A percentile compares a stretch with the other conserved stretches of the same genome.
Evolutionary conservation across 2,797 vertebrate genomes (phyloP).

Genomic region (Enteromius viviparus): DNA sequence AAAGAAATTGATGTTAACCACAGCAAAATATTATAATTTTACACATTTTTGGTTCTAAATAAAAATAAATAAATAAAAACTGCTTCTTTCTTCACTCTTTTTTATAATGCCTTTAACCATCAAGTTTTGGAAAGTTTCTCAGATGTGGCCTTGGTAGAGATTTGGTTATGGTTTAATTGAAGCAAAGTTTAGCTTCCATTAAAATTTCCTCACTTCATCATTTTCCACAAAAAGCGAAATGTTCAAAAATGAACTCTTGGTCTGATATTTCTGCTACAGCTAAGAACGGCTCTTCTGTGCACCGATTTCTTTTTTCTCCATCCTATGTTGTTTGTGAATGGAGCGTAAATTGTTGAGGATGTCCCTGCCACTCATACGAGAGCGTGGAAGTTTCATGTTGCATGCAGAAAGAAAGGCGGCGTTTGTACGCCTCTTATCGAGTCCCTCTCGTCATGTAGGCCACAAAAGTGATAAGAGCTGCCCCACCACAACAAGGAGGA

Average conservation of each 20-base stretch:
- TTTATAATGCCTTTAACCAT: neutral
- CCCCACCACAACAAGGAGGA: slow-evolving; percentile 59
- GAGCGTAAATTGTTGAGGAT: slow-evolving; percentile 63
- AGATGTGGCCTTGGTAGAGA: neutral
- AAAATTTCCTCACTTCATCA: neutral
- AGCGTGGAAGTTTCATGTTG: slow-evolving; percentile 61
- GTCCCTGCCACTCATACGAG: slow-evolving; percentile 64
- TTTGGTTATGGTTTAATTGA: neutral
- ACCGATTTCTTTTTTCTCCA: slow-evolving; percentile 42
- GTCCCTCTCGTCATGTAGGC: slow-evolving; percentile 63
- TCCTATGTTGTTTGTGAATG: slow-evolving; percentile 42
- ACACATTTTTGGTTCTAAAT: neutral
- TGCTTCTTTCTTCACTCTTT: neutral
- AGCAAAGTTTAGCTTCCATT: neutral
- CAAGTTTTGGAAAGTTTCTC: neutral
- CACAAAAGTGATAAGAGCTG: slow-evolving; percentile 62
- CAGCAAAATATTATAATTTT: neutral
- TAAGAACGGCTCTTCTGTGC: neutral
- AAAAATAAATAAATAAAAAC: neutral
- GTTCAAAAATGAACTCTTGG: neutral
- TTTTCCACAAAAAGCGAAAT: neutral
- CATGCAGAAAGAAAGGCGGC: slow-evolving; percentile 62
- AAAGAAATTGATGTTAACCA: neutral
- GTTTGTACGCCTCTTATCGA: slow-evolving; percentile 64
- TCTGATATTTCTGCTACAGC: neutral